Conservation (phyloP, 2,113 vertebrate species). For the Salminus brasiliensis region DNA sequence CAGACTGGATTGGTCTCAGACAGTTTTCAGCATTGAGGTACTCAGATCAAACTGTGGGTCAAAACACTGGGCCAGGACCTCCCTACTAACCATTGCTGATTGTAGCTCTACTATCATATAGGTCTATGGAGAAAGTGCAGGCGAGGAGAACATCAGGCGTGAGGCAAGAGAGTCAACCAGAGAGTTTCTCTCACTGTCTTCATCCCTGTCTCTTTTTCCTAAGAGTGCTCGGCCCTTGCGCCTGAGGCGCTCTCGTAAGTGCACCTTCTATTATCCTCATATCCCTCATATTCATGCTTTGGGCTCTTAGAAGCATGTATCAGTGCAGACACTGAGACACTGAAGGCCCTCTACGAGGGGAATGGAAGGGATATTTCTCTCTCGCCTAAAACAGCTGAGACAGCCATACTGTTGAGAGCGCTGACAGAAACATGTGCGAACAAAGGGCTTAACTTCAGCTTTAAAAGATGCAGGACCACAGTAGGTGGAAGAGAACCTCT, state of each 20-base stretch:
- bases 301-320: neutral
- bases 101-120: neutral
- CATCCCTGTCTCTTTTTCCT: slow-evolving; percentile 42
- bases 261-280: neutral
- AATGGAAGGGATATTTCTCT: slow-evolving; percentile 2
- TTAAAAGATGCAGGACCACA: slow-evolving; percentile 2
- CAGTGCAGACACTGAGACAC: neutral
- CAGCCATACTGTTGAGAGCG: neutral
- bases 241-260: slow-evolving; percentile 48
- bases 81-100: neutral
- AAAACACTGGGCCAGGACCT: too few relatives aligned
- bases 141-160: neutral
- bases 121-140: neutral
- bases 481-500: slow-evolving; percentile 49
- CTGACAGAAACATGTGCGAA: neutral
- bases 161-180: neutral
- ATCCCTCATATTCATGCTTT: neutral
- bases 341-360: slow-evolving; percentile 31
- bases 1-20: too few relatives aligned
- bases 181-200: neutral
- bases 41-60: too few relatives aligned
- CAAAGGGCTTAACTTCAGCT: neutral
- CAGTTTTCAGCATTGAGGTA: too few relatives aligned
- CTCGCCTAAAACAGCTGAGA: slow-evolving; percentile 55
- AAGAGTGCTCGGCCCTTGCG: slow-evolving; percentile 52